These are phyloP conservation scores for Pseudomyrmex gracilis DNA, from an alignment of 1,140 invertebrate species.

Conservation along the genomic window DNA sequence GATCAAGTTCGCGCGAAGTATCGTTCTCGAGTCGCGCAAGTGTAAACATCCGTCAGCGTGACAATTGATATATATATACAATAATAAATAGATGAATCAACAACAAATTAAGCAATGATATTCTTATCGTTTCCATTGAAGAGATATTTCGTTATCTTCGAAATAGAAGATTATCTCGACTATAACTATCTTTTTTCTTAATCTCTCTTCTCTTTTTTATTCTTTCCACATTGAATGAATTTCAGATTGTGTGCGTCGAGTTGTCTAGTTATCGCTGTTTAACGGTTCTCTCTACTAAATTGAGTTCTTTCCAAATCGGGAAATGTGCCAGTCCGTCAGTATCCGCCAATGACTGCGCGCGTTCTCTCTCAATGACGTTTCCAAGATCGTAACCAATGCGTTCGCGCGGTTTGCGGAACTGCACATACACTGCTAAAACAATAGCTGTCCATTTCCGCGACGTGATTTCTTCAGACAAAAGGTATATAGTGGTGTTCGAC, in stretches of 20 bases:
- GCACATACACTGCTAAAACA: conserved; percentile 4
- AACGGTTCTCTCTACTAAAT: not conserved
- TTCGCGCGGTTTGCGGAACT: not conserved
- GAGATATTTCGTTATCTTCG: not conserved
- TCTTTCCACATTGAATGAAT: not conserved
- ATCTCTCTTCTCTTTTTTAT: not conserved
- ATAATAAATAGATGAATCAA: not conserved
- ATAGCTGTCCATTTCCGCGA: conserved; percentile 18
- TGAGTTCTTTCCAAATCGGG: not conserved
- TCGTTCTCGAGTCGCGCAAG: too few relatives aligned
- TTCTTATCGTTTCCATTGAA: not conserved
- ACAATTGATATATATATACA: not conserved
- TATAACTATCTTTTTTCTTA: not conserved
- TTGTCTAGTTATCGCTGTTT: not conserved
- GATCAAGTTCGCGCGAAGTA: not conserved
- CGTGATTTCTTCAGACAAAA: conserved; percentile 38
- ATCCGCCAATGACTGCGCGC: not conserved
- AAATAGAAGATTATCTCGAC: not conserved
- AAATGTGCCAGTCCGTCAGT: too few relatives aligned
- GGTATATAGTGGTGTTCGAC: not conserved
- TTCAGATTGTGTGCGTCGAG: not conserved
- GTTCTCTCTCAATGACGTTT: not conserved
- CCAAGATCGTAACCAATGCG: not conserved
- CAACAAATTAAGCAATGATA: not conserved
- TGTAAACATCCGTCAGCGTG: not conserved